Evolutionary conservation across 2,888 invertebrate genomes (phyloP).

Genomic region (Drosophila parthenogenetica): DNA sequence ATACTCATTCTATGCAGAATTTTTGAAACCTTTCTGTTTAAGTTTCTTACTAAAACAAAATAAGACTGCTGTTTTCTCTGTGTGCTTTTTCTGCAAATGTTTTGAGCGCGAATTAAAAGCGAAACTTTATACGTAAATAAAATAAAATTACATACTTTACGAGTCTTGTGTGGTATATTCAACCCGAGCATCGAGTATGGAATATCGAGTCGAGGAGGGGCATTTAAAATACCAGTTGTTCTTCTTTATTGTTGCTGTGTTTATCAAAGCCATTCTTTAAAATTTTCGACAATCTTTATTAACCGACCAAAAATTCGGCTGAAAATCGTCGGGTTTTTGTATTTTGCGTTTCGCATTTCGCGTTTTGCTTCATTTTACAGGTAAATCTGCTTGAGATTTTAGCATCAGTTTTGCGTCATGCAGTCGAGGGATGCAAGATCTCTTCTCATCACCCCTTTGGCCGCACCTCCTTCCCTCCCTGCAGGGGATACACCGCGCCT

Average conservation of each 20-base stretch:
- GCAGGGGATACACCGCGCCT: constrained; percentile 22
- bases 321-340: constrained; percentile 41
- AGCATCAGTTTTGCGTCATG: constrained; percentile 72
- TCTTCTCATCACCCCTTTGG: background rate
- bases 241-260: constrained; percentile 45
- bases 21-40: constrained; percentile 4
- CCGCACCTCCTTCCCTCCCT: constrained; percentile 1
- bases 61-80: background rate
- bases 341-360: constrained; percentile 3
- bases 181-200: constrained; percentile 11
- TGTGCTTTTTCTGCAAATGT: background rate
- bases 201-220: constrained; percentile 24
- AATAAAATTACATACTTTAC: constrained; percentile 65
- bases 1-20: background rate
- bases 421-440: constrained; percentile 20
- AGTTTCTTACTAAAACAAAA: too few relatives aligned
- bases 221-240: constrained; percentile 66
- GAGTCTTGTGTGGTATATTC: constrained; percentile 34
- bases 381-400: constrained; percentile 46
- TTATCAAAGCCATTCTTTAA: constrained; percentile 59
- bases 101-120: constrained; percentile 6
- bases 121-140: constrained; percentile 38
- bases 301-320: constrained; percentile 53
- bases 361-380: constrained; percentile 26
- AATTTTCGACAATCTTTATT: constrained; percentile 69